Percentiles rank a stretch among this genome's conserved stretches.
These are phyloP conservation scores for Catalaphyllia jardinei DNA, from an alignment of 64 coral and sea anemone genomes.

Conservation along the genomic window DNA sequence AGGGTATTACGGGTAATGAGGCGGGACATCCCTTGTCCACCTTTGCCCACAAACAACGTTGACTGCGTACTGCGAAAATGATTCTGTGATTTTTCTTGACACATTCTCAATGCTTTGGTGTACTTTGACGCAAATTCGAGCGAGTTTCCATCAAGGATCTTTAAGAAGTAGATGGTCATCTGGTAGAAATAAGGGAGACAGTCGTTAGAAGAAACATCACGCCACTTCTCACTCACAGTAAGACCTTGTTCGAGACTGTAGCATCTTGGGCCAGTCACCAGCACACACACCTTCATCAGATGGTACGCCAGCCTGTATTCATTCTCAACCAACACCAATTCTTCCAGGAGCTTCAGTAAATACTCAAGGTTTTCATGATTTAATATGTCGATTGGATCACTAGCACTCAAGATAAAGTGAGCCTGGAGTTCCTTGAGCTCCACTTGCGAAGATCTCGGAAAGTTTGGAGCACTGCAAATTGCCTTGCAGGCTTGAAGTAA, in stretches of 20 bases:
- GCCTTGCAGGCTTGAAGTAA: conserved; percentile 61
- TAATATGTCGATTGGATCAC: conserved; percentile 54
- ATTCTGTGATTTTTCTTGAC: conserved; percentile 57
- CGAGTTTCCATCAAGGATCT: conserved; percentile 34
- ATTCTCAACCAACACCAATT: conserved; percentile 52
- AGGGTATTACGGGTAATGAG: conserved; percentile 31
- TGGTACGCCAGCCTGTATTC: conserved; percentile 41
- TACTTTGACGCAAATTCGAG: conserved; percentile 20
- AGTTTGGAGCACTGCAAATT: conserved; percentile 54
- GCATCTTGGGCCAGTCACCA: conserved; percentile 5
- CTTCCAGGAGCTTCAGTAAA: conserved; percentile 54
- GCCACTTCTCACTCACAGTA: conserved; percentile 19
- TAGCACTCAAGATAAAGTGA: conserved; percentile 50
- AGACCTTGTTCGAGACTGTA: conserved; percentile 49
- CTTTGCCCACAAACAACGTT: conserved; percentile 35
- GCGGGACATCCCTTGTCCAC: conserved; percentile 46
- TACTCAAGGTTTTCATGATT: conserved; percentile 30
- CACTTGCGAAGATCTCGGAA: conserved; percentile 47
- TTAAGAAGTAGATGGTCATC: conserved; percentile 48
- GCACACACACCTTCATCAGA: conserved; percentile 60
- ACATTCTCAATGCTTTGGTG: conserved; percentile 35
- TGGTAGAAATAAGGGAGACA: conserved; percentile 59
- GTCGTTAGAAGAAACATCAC: neutral
- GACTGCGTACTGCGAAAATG: conserved; percentile 31
- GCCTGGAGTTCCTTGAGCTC: conserved; percentile 73